phyloP scores from a whole-genome alignment of 30 jellyfish, hydroid and myxozoan genomes.

The Aurelia aurita region DNA sequence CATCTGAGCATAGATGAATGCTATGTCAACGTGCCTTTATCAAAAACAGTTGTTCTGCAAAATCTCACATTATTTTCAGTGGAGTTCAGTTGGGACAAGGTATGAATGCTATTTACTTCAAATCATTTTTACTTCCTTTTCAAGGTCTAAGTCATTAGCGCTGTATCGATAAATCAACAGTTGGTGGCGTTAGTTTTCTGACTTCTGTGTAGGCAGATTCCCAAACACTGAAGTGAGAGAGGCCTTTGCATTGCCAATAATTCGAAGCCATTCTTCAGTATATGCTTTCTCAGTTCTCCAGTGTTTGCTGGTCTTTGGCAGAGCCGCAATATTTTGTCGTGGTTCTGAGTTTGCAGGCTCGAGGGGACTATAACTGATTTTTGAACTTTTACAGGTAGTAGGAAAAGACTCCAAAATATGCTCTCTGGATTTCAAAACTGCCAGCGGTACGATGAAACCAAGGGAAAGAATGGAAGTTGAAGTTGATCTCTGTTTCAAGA shows the following conservation, averaged over 20 bases:
- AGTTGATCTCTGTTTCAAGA: conserved; percentile 23
- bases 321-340: too few species aligned
- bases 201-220: too few species aligned
- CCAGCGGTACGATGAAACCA: conserved; percentile 62
- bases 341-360: too few species aligned
- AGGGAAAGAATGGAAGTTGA: conserved; percentile 66
- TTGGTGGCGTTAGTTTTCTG: too few species aligned
- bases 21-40: conserved; percentile 58
- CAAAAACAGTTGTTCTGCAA: conserved; percentile 31
- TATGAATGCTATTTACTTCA: not conserved
- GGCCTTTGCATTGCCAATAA: too few species aligned
- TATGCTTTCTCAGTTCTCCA: too few species aligned
- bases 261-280: too few species aligned
- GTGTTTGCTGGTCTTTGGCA: too few species aligned
- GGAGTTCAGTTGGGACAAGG: conserved; percentile 56
- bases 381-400: conserved; percentile 30
- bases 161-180: too few species aligned
- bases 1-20: conserved; percentile 55
- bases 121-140: not conserved
- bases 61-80: conserved; percentile 65
- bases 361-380: too few species aligned
- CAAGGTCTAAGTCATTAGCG: too few species aligned
- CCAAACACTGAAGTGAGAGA: too few species aligned
- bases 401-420: conserved; percentile 60
- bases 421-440: conserved; percentile 36